Percentiles rank a stretch among this genome's conserved stretches.
Evolutionary conservation across 2,113 vertebrate species (phyloP).

Genomic region (Chrysemys picta): DNA sequence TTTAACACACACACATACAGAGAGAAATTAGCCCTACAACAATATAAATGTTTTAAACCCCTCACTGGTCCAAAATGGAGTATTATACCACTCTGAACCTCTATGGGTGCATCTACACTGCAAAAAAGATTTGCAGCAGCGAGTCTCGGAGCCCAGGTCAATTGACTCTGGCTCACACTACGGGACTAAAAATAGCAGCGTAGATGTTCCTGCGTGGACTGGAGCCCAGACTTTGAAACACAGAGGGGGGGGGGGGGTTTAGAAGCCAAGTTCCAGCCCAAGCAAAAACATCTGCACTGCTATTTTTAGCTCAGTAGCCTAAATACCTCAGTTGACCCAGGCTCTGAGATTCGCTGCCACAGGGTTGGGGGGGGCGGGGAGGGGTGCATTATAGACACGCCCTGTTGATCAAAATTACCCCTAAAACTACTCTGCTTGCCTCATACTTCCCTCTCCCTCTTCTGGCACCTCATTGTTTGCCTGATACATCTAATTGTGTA

Average conservation of each 20-base stretch:
- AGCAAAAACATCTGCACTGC: background rate
- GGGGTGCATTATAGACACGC: background rate
- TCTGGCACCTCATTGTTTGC: background rate
- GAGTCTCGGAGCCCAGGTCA: background rate
- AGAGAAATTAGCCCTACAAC: background rate
- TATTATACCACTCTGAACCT: background rate
- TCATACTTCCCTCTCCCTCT: background rate
- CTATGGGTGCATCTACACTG: background rate
- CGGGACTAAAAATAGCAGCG: background rate
- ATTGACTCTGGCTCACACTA: background rate
- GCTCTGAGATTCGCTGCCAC: background rate
- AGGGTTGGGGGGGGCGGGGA: too few species aligned
- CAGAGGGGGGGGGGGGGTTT: background rate
- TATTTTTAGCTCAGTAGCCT: background rate
- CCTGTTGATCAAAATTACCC: background rate
- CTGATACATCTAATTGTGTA: background rate
- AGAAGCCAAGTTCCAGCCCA: background rate
- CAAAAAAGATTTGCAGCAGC: background rate
- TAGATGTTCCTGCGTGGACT: background rate
- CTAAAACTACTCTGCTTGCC: background rate
- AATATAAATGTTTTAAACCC: background rate
- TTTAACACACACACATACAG: background rate
- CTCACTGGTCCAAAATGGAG: background rate
- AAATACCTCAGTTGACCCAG: too few species aligned
- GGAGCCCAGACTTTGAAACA: background rate